Conservation (phyloP, 2,797 vertebrate species). For the Cottoperca gobio region DNA sequence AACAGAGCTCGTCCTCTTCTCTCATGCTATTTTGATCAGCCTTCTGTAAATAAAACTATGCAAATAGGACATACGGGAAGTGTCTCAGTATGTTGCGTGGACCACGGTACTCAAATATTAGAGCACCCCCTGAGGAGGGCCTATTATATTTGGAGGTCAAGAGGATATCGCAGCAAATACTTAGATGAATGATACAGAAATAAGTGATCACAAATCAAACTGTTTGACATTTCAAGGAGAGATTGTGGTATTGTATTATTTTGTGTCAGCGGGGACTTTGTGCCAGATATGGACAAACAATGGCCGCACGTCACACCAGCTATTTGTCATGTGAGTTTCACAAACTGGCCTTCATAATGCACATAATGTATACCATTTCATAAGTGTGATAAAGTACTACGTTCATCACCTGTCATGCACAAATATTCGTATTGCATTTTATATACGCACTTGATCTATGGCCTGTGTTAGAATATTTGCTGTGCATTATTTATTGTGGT, state of each 20-base stretch:
- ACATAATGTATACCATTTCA: background rate
- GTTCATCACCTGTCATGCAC: background rate
- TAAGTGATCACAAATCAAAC: constrained; percentile 30
- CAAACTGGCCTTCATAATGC: background rate
- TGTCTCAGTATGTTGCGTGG: constrained; percentile 25
- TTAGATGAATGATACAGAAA: constrained; percentile 24
- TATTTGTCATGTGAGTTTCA: constrained; percentile 9
- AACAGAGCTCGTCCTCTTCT: background rate
- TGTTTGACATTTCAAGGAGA: constrained; percentile 40
- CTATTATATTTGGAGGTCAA: constrained; percentile 39
- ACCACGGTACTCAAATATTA: constrained; percentile 9
- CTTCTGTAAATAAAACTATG: constrained; percentile 29
- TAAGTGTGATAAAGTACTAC: constrained; percentile 1
- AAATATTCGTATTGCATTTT: constrained; percentile 8
- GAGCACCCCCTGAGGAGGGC: background rate
- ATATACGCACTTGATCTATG: constrained; percentile 4
- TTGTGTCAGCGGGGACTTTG: constrained; percentile 7
- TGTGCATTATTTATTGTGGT: background rate
- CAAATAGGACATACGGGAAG: constrained; percentile 37
- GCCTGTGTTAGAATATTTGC: background rate
- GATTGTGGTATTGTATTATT: constrained; percentile 42
- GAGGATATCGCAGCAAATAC: constrained; percentile 57
- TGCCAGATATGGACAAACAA: constrained; percentile 6
- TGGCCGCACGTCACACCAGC: background rate
- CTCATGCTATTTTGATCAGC: constrained; percentile 1